A percentile compares a stretch with the other conserved stretches of the same genome.
phyloP scores from a whole-genome alignment of 2,797 vertebrate species.

The Tinamus major region DNA sequence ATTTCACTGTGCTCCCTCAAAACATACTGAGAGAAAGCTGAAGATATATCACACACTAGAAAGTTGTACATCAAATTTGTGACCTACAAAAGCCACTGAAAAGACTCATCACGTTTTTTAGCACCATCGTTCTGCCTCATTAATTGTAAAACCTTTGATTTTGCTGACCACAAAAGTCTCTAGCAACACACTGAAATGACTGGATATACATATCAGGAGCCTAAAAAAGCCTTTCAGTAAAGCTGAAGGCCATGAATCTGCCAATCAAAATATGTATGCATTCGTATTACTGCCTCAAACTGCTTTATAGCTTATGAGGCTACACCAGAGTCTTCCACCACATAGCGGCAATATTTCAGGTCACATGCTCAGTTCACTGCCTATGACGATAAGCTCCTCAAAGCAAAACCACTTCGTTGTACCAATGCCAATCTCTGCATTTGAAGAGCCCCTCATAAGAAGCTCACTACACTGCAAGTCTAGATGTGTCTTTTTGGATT shows the following conservation, averaged over 20 bases:
- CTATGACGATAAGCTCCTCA: background rate
- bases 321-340: background rate
- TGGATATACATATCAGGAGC: background rate
- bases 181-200: background rate
- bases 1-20: background rate
- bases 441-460: background rate
- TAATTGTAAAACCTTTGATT: conserved; percentile 29
- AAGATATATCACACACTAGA: background rate
- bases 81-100: background rate
- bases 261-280: background rate
- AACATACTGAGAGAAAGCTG: background rate
- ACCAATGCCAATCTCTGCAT: background rate
- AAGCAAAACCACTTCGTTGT: background rate
- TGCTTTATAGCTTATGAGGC: background rate
- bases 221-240: background rate
- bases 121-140: background rate
- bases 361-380: background rate
- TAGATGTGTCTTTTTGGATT: background rate
- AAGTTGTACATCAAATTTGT: conserved; percentile 20
- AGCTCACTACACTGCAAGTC: background rate
- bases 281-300: background rate
- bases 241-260: background rate
- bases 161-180: background rate
- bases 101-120: background rate
- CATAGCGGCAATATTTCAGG: background rate